These are phyloP conservation scores for Syndactyla subalaris DNA, from an alignment of 2,797 vertebrate genomes.

Conservation along the genomic window DNA sequence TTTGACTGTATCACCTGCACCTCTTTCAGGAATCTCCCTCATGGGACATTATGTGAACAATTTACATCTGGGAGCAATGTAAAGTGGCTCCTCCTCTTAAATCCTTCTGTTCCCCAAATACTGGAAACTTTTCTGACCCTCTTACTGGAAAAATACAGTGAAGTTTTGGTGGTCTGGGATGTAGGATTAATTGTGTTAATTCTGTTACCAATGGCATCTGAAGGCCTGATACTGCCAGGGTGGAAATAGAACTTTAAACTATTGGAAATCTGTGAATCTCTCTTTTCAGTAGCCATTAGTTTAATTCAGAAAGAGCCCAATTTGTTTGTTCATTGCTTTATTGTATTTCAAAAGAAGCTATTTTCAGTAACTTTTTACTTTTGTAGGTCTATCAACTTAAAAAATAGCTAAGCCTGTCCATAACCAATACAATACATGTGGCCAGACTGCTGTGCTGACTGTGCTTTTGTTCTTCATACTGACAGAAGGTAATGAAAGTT, in stretches of 20 bases:
- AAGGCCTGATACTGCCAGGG: not conserved
- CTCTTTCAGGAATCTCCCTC: not conserved
- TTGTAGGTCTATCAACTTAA: not conserved
- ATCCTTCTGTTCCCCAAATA: not conserved
- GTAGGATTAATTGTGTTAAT: not conserved
- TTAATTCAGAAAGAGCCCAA: not conserved
- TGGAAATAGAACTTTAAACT: not conserved
- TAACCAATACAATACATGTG: rapidly evolving
- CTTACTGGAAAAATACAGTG: not conserved
- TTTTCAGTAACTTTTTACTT: not conserved
- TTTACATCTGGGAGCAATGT: not conserved
- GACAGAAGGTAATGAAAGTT: not conserved
- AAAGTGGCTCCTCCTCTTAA: not conserved
- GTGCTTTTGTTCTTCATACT: not conserved
- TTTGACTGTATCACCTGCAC: not conserved
- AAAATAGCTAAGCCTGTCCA: not conserved
- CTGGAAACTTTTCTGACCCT: not conserved
- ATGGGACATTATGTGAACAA: not conserved
- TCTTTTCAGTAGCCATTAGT: not conserved
- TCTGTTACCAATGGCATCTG: not conserved
- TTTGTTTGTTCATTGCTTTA: not conserved
- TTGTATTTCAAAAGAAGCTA: not conserved
- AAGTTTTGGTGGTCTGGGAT: not conserved
- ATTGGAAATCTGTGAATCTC: not conserved
- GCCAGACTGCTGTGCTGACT: not conserved